Evolutionary conservation across 1,140 invertebrate species (phyloP).

Genomic region (Diabrotica undecimpunctata): DNA sequence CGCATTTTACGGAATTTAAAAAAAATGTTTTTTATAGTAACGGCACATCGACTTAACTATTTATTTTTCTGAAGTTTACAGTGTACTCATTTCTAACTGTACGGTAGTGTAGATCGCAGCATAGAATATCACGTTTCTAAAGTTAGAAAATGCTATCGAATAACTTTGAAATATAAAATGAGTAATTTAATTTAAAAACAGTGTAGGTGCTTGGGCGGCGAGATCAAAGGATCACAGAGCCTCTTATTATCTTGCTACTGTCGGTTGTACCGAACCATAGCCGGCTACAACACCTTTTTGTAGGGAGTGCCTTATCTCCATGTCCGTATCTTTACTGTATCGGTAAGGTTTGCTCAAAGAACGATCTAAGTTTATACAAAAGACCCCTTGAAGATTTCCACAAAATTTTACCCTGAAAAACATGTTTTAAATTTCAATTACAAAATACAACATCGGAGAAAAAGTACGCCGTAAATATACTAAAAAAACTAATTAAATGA

Average conservation of each 20-base stretch:
- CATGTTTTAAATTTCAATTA: no score
- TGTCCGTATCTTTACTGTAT: constrained; percentile 12
- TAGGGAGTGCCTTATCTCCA: constrained; percentile 13
- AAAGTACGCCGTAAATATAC: no score
- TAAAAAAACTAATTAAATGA: no score
- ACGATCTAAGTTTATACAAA: constrained; percentile 12
- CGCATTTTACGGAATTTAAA: no score
- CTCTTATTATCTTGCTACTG: constrained; percentile 45
- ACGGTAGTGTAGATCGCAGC: background rate
- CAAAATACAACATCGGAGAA: no score
- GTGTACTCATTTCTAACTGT: background rate
- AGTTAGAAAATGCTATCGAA: constrained; percentile 27
- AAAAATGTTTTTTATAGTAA: no score
- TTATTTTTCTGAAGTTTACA: no score
- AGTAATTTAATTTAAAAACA: constrained; percentile 45
- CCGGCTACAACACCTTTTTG: background rate
- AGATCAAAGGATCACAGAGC: constrained; percentile 39
- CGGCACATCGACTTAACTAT: no score
- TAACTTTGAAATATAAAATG: constrained; percentile 35
- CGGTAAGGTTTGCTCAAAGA: constrained; percentile 12
- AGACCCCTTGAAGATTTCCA: no score
- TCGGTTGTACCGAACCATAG: constrained; percentile 28
- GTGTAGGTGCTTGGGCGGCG: constrained; percentile 39
- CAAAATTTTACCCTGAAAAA: no score
- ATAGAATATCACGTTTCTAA: constrained; percentile 22